Conservation (phyloP, 1,140 invertebrate species). For the Arion vulgaris region DNA sequence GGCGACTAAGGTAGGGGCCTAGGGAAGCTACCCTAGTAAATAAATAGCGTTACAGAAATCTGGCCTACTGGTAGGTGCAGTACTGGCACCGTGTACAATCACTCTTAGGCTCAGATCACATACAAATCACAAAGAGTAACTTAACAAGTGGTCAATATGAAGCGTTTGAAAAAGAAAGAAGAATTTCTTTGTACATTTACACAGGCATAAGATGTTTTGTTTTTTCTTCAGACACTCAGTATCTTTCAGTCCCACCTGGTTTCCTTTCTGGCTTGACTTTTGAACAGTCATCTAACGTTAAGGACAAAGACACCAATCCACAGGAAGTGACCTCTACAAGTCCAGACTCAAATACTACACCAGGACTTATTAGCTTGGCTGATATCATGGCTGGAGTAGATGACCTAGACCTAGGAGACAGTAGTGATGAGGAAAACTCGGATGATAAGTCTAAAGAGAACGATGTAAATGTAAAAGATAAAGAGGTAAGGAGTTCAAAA, state of each 20-base stretch:
- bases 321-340: too few relatives aligned
- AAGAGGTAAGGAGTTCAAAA: background rate
- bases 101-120: too few relatives aligned
- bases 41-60: too few relatives aligned
- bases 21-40: too few relatives aligned
- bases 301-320: background rate
- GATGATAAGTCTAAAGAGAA: background rate
- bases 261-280: slow-evolving; percentile 25
- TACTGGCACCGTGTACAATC: too few relatives aligned
- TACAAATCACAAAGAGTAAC: too few relatives aligned
- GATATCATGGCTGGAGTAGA: slow-evolving; percentile 62
- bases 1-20: too few relatives aligned
- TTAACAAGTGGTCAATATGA: too few relatives aligned
- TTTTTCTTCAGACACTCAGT: slow-evolving; percentile 15
- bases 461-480: background rate
- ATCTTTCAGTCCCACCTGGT: slow-evolving; percentile 30
- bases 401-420: slow-evolving; percentile 59
- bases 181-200: too few relatives aligned
- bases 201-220: too few relatives aligned
- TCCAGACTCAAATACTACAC: background rate
- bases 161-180: too few relatives aligned
- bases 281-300: background rate
- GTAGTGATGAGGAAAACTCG: slow-evolving; percentile 51
- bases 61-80: too few relatives aligned
- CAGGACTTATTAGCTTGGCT: slow-evolving; percentile 53